phyloP scores from a whole-genome alignment of 2,888 invertebrate genomes.

The Nasonovia ribisnigri region DNA sequence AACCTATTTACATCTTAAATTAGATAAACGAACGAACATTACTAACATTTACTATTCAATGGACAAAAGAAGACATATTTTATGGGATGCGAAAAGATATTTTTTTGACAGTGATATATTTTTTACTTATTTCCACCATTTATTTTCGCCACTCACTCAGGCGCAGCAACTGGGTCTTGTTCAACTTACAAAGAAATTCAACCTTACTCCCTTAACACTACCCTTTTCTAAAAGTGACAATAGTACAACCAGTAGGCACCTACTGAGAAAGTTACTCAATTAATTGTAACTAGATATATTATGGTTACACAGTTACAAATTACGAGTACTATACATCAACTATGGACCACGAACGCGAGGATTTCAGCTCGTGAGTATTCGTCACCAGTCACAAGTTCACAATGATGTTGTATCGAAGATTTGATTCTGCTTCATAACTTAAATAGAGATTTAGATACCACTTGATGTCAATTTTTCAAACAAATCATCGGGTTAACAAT shows the following conservation, averaged over 20 bases:
- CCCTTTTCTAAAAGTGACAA: constrained; percentile 3
- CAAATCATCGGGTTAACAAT: background rate
- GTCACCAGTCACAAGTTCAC: background rate
- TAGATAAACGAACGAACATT: constrained; percentile 9
- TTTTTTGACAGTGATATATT: constrained; percentile 5
- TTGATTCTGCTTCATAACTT: background rate
- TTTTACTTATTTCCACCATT: background rate
- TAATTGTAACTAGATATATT: background rate
- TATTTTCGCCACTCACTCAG: background rate
- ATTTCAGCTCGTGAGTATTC: background rate
- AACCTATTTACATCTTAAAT: background rate
- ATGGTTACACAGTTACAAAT: background rate
- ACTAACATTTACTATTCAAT: constrained; percentile 9
- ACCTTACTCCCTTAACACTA: background rate
- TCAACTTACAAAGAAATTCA: background rate
- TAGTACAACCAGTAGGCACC: background rate
- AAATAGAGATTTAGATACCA: background rate
- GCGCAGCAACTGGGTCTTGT: background rate
- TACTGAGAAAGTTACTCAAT: background rate
- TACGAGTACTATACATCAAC: background rate
- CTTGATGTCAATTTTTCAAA: background rate
- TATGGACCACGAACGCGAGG: background rate
- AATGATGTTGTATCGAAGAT: background rate
- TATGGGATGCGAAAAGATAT: background rate
- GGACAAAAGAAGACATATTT: constrained; percentile 9